Evolutionary conservation across 2,888 invertebrate genomes (phyloP).

Genomic region (Euclidia mi): DNA sequence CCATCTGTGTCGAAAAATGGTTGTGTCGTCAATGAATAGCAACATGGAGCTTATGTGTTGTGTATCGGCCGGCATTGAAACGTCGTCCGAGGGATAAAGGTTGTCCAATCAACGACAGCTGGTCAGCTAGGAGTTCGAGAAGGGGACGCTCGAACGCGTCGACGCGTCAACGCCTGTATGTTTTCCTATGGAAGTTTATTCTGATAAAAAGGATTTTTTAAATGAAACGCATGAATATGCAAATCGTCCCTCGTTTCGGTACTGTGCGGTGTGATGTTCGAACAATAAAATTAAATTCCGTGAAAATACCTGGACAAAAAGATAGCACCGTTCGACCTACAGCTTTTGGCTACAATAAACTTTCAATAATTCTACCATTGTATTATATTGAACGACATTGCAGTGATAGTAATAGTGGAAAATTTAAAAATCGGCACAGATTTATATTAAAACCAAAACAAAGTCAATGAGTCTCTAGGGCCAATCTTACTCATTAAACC

Average conservation of each 20-base stretch:
- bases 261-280: constrained; percentile 53
- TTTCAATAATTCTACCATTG: neutral
- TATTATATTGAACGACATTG: too few relatives aligned
- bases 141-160: constrained; percentile 29
- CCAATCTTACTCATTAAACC: too few relatives aligned
- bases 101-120: constrained; percentile 42
- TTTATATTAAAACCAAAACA: too few relatives aligned
- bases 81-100: constrained; percentile 36
- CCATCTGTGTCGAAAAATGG: constrained; percentile 18
- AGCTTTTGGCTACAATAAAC: constrained; percentile 4
- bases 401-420: too few relatives aligned
- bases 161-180: too few relatives aligned
- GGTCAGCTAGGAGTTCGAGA: constrained; percentile 18
- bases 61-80: constrained; percentile 26
- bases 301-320: constrained; percentile 56
- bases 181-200: constrained; percentile 46
- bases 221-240: constrained; percentile 65
- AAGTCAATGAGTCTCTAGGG: too few relatives aligned
- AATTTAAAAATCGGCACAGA: too few relatives aligned
- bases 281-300: constrained; percentile 61
- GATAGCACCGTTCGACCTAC: constrained; percentile 21
- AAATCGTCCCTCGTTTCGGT: constrained; percentile 56
- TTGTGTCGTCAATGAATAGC: constrained; percentile 21
- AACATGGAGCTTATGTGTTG: constrained; percentile 21
- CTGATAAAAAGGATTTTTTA: constrained; percentile 58